phyloP scores from a whole-genome alignment of 2,797 vertebrate species.

The Paguma larvata region DNA sequence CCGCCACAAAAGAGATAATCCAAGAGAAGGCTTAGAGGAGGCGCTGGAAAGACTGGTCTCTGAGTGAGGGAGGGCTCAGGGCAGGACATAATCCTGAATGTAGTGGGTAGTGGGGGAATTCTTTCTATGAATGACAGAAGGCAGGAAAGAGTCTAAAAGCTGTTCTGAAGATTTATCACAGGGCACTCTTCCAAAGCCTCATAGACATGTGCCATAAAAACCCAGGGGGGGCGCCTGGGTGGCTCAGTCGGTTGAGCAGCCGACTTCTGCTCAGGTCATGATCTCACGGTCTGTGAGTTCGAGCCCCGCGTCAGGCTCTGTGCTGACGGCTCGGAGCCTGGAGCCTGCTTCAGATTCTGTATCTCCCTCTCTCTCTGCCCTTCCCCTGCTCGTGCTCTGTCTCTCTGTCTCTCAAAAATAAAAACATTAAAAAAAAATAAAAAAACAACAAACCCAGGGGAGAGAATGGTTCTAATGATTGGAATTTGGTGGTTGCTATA shows the following conservation, averaged over 20 bases:
- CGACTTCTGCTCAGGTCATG: too few relatives aligned
- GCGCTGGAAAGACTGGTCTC: background rate
- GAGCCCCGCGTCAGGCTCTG: too few relatives aligned
- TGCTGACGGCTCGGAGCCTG: too few relatives aligned
- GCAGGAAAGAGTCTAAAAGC: background rate
- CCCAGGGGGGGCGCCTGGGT: too few relatives aligned
- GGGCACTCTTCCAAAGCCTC: constrained; percentile 9
- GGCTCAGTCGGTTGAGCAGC: too few relatives aligned
- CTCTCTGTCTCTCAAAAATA: too few relatives aligned
- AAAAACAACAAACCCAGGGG: too few relatives aligned
- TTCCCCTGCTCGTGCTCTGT: too few relatives aligned
- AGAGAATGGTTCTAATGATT: background rate
- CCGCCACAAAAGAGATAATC: background rate
- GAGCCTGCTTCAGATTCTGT: too few relatives aligned
- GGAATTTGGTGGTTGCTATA: background rate
- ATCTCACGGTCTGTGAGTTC: too few relatives aligned
- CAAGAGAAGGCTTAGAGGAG: background rate
- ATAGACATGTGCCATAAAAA: background rate
- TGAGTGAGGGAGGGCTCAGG: background rate
- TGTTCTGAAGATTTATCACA: constrained; percentile 16
- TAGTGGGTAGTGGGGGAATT: background rate
- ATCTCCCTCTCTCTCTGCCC: too few relatives aligned
- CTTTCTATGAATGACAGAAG: constrained; percentile 47
- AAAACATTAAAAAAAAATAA: too few relatives aligned
- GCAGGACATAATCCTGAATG: background rate